Conservation (phyloP, 2,888 invertebrate species). For the Bembecia ichneumoniformis region DNA sequence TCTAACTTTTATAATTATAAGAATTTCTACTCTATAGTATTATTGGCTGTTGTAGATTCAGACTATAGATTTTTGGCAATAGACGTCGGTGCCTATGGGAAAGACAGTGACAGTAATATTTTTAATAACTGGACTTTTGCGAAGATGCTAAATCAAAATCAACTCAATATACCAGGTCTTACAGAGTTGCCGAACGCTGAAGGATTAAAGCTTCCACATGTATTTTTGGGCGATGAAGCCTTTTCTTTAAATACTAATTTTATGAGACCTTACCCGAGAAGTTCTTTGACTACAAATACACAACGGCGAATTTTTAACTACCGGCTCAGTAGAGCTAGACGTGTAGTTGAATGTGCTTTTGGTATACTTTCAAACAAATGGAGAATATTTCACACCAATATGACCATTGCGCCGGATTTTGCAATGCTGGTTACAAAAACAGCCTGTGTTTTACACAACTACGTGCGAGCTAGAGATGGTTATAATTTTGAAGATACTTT, state of each 20-base stretch:
- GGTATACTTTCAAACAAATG: conserved; percentile 11
- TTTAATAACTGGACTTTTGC: conserved; percentile 9
- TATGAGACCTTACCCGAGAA: conserved; percentile 11
- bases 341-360: conserved; percentile 11
- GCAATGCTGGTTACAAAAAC: conserved; percentile 12
- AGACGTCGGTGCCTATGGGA: too few relatives aligned
- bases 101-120: too few relatives aligned
- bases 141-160: conserved; percentile 8
- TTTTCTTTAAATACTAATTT: conserved; percentile 13
- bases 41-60: too few relatives aligned
- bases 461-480: conserved; percentile 13
- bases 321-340: conserved; percentile 11
- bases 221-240: conserved; percentile 13
- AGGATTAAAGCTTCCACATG: conserved; percentile 10
- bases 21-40: too few relatives aligned
- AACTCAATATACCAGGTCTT: conserved; percentile 12
- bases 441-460: conserved; percentile 12
- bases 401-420: too few relatives aligned
- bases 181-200: conserved; percentile 10
- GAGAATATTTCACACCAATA: conserved; percentile 12
- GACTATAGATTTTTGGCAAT: too few relatives aligned
- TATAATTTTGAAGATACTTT: conserved; percentile 15
- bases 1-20: too few relatives aligned
- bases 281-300: conserved; percentile 8
- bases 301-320: conserved; percentile 13